A percentile compares a stretch with the other conserved stretches of the same genome.
These are phyloP conservation scores for Lepus townsendii DNA, from an alignment of 2,797 vertebrate genomes.

Conservation along the genomic window DNA sequence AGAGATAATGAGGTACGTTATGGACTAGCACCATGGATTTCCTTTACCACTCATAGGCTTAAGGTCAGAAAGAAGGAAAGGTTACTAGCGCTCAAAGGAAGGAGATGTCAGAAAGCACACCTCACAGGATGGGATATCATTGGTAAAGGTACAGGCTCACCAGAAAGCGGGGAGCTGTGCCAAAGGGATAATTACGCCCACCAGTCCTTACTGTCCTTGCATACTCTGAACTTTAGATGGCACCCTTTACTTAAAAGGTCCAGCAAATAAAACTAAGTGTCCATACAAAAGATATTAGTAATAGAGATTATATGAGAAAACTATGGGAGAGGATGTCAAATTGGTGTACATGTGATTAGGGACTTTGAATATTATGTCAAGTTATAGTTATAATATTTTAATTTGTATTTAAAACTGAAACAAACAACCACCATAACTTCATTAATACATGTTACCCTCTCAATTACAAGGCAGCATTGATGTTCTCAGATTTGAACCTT, in stretches of 20 bases:
- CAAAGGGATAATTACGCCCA: neutral
- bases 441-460: neutral
- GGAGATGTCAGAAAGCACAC: neutral
- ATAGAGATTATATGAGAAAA: neutral
- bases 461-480: neutral
- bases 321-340: neutral
- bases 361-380: neutral
- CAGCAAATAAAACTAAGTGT: neutral
- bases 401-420: neutral
- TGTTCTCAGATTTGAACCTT: neutral
- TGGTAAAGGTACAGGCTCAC: neutral
- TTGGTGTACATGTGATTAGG: neutral
- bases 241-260: neutral
- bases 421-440: neutral
- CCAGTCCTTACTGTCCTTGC: neutral
- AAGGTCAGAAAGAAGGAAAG: neutral
- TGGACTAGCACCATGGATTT: fast-evolving
- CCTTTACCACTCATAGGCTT: neutral
- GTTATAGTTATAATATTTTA: neutral
- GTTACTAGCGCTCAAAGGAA: neutral
- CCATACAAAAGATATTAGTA: neutral
- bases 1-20: neutral
- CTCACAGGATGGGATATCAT: neutral
- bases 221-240: neutral
- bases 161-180: no score